Base-by-base conservation (phyloP, 2,113 vertebrate species). In the Mesitornis unicolor region DNA sequence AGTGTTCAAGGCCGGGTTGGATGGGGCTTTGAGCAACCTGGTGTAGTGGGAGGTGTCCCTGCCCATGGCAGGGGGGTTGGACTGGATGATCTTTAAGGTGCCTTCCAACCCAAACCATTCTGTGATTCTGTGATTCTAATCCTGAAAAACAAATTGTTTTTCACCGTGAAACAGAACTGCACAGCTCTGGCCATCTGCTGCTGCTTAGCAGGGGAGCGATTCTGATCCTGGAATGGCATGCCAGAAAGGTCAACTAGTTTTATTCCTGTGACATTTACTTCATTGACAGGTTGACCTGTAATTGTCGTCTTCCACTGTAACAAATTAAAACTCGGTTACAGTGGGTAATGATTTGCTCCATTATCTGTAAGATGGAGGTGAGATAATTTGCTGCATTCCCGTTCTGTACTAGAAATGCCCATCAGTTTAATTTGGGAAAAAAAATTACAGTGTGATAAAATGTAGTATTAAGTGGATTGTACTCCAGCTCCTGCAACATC, bases 291-390 rank as follows among this genome's bases (percentile, higher is more conserved):
- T 84, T 94, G 92, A 95, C 93, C 83, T 93, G 74, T 89, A 95
- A 93, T 89, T 90, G 88, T 86, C 65, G 29, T 84, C 75, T 91
- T 61, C 70, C 4, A 14, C 79, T 90, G 22, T 89, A 92, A 74
- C 83, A 74, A 96, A 91, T 95, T 96, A 96, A 96, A 95, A 84
- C 50, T 71, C 85, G 64, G 71, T 96, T 94, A 86, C 31, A 51
- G 6, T 25, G 24, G 57, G 13, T 86, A 88, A 78, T 86, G 68
- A 84, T 94, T 93, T 93, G 28, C 35, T 94, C 47, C n/a, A 68
- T 95, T 93, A 79, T 94, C 61, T 92, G 53, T 73, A 71, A 86
- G 61, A 64, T 67, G 22, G 70, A 91, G 71, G 71, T 88, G 71
- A 51, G 82, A 88, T 86, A 87, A 94, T 93, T 78, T 84, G 90